Conservation (phyloP, 1,140 invertebrate species). For the Polyergus mexicanus region DNA sequence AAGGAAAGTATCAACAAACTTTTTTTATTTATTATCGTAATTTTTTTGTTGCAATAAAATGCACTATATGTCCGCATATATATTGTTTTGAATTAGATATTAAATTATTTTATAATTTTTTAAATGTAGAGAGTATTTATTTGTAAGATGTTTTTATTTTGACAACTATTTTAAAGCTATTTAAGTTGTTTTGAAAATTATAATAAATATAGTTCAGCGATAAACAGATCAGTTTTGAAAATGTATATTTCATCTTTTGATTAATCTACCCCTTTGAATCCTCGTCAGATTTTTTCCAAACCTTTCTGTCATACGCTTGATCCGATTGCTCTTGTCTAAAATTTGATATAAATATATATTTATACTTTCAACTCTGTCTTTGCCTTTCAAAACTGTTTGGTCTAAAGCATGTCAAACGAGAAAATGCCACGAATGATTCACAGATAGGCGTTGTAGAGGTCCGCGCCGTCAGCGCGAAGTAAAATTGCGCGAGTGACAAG, state of each 20-base stretch:
- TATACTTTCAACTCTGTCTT: neutral
- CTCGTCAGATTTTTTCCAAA: neutral
- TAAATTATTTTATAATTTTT: too few species aligned
- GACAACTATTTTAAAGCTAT: neutral
- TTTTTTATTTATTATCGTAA: neutral
- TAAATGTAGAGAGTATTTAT: neutral
- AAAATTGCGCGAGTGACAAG: conserved; percentile 69
- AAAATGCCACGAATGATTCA: conserved; percentile 61
- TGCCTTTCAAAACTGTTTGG: neutral
- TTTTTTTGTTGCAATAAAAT: neutral
- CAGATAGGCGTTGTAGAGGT: conserved; percentile 60
- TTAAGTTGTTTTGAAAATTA: neutral
- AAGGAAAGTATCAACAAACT: neutral
- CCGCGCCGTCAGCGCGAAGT: conserved; percentile 57
- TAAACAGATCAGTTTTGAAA: neutral
- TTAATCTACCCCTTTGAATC: neutral
- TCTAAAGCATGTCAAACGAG: neutral
- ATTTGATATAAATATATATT: neutral
- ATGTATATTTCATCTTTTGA: neutral
- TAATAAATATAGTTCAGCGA: neutral
- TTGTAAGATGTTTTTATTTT: neutral
- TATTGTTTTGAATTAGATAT: neutral
- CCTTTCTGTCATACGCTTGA: neutral
- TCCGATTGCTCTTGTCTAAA: neutral
- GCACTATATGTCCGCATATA: neutral